Conservation (phyloP, 1,140 invertebrate species). For the Sesamia nonagrioides region DNA sequence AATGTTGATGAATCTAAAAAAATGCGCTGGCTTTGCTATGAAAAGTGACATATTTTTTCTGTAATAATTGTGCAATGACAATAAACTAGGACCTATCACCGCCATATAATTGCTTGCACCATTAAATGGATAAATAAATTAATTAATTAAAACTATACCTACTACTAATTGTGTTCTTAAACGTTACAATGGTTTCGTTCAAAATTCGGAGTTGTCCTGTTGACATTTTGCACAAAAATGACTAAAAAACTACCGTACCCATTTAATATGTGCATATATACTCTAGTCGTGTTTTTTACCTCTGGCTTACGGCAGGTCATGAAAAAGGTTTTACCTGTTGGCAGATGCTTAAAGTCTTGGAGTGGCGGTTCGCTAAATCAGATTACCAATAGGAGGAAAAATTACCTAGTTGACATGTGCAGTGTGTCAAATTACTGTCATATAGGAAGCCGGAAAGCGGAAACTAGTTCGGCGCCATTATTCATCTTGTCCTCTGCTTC, state of each 20-base stretch:
- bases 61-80: too few species aligned
- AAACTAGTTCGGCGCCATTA: conserved; percentile 9
- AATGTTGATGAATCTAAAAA: too few species aligned
- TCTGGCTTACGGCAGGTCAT: neutral
- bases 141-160: too few species aligned
- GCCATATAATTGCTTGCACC: too few species aligned
- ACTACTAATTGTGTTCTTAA: too few species aligned
- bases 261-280: neutral
- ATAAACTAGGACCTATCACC: too few species aligned
- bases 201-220: neutral
- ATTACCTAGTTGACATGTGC: neutral
- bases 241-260: neutral
- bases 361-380: neutral
- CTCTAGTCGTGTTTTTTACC: neutral
- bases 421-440: conserved; percentile 5
- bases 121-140: too few species aligned
- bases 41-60: too few species aligned
- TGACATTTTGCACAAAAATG: neutral
- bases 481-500: conserved; percentile 12
- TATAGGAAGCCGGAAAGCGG: conserved; percentile 15
- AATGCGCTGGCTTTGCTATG: too few species aligned
- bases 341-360: too few species aligned
- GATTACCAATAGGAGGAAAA: conserved; percentile 30
- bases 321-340: too few species aligned
- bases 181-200: too few species aligned